Percentiles rank a stretch among this genome's conserved stretches.
phyloP scores from a whole-genome alignment of 2,888 invertebrate species.

The Sicus ferrugineus region DNA sequence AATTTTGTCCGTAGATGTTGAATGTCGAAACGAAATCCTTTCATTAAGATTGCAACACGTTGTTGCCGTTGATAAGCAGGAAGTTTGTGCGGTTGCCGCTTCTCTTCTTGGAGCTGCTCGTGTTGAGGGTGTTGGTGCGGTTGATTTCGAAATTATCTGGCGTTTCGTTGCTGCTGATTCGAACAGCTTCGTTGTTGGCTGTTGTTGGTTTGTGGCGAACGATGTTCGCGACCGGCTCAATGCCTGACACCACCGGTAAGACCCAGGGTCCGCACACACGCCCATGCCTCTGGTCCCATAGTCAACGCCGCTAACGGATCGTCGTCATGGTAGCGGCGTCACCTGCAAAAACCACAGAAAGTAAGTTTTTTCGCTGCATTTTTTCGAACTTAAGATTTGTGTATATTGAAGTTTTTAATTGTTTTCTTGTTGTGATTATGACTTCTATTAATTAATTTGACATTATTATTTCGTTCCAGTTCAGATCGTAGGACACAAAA shows the following conservation, averaged over 20 bases:
- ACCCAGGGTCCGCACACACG: conserved; percentile 86
- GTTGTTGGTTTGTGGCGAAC: conserved; percentile 63
- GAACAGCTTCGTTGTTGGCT: conserved; percentile 51
- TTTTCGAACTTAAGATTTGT: too few species aligned
- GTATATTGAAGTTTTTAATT: too few species aligned
- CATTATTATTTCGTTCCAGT: too few species aligned
- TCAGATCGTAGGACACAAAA: too few species aligned
- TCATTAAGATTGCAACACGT: not conserved
- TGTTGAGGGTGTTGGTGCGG: conserved; percentile 28
- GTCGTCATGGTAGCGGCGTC: conserved; percentile 76
- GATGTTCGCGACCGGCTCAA: conserved; percentile 70
- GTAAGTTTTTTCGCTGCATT: too few species aligned
- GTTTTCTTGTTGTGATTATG: too few species aligned
- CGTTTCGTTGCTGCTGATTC: conserved; percentile 40
- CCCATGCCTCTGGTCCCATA: conserved; percentile 92
- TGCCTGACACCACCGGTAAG: conserved; percentile 72
- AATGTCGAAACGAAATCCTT: conserved; percentile 36
- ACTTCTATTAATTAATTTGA: too few species aligned
- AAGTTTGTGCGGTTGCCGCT: conserved; percentile 31
- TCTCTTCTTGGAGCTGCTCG: conserved; percentile 19
- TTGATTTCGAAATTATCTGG: conserved; percentile 35
- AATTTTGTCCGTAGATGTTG: conserved; percentile 19
- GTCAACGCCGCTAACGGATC: conserved; percentile 79
- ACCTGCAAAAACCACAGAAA: conserved; percentile 61
- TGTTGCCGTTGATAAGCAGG: conserved; percentile 27